Evolutionary conservation across 2,113 vertebrate species (phyloP), one percentile per base, ranked within the genome.

Genomic region (Grantiella picta): DNA sequence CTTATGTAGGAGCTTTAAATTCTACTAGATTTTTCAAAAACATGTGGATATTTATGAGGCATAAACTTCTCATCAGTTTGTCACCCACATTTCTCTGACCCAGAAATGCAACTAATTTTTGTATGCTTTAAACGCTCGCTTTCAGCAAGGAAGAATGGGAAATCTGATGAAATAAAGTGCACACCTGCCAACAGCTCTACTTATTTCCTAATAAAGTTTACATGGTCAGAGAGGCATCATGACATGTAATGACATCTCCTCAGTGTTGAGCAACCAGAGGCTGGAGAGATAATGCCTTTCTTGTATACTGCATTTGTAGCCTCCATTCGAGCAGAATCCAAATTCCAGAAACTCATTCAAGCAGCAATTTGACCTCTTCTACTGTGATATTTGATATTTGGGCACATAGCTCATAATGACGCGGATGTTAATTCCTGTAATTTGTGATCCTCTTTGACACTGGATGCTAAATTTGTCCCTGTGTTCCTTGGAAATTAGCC

Each of bases 371-470:
- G 52, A 89, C 76, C 9, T 56, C 77, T 88, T 50, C 29, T 53
- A 23, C 45, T 12, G 50, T 44, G 16, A 23, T 7, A 65, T 50
- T 80, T 3, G 24, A 21, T 69, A 80, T 68, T 6, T 45, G 42
- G 80, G 15, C 29, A 60, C 0, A 0, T 25, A 40, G 13, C 1
- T 1, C 61, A 23, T 82, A 47, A 71, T 1, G 2, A 29, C 7
- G 44, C 61, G n/a, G 5, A 9, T 57, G 40, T 40, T 75, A 52
- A 76, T 79, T 53, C 38, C 44, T 60, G 22, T 86, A 63, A 66
- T 78, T 50, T 79, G 29, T 68, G 17, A 36, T 72, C 40, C 19
- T 73, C 47, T 83, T 29, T 81, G 53, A 64, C 24, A 25, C 33
- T 66, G 24, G 40, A 42, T 77, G 28, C 33, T 85, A 44, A 76